phyloP scores from a whole-genome alignment of 2,888 invertebrate genomes.

The Erebia epiphron region DNA sequence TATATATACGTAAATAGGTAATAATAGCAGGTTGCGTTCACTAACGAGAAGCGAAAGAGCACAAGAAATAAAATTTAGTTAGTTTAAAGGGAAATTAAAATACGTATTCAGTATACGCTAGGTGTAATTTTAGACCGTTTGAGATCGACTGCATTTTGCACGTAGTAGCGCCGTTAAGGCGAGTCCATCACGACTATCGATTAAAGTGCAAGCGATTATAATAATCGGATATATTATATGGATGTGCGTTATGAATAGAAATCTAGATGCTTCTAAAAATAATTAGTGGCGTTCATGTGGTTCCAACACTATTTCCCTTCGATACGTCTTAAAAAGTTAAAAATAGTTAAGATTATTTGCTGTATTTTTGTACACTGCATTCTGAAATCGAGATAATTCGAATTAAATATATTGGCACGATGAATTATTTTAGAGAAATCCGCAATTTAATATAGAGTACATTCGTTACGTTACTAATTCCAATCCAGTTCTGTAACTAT shows the following conservation, averaged over 20 bases:
- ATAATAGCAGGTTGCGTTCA: slow-evolving; percentile 62
- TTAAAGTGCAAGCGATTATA: slow-evolving; percentile 39
- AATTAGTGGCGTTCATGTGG: slow-evolving; percentile 62
- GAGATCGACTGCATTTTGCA: slow-evolving; percentile 49
- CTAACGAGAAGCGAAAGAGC: slow-evolving; percentile 65
- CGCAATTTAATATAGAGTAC: slow-evolving; percentile 21
- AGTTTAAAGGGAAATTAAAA: slow-evolving; percentile 64
- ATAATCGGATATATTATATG: slow-evolving; percentile 55
- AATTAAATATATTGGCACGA: slow-evolving; percentile 29
- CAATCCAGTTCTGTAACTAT: slow-evolving; percentile 40
- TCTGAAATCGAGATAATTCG: slow-evolving; percentile 29
- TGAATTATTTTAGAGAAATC: slow-evolving; percentile 27
- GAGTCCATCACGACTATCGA: slow-evolving; percentile 35
- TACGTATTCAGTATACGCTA: slow-evolving; percentile 82
- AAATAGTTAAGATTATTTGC: slow-evolving; percentile 60
- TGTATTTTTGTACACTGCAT: slow-evolving; percentile 72
- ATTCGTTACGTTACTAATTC: slow-evolving; percentile 31
- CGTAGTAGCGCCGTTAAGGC: slow-evolving; percentile 34
- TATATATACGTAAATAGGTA: slow-evolving; percentile 72
- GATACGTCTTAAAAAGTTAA: slow-evolving; percentile 51
- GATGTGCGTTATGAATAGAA: slow-evolving; percentile 71
- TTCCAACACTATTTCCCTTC: slow-evolving; percentile 56
- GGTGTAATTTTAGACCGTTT: slow-evolving; percentile 64
- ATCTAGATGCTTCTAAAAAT: slow-evolving; percentile 73
- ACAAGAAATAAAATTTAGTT: slow-evolving; percentile 68